Base-by-base conservation (phyloP, 1,140 invertebrate species). In the Brachionus rubens region DNA sequence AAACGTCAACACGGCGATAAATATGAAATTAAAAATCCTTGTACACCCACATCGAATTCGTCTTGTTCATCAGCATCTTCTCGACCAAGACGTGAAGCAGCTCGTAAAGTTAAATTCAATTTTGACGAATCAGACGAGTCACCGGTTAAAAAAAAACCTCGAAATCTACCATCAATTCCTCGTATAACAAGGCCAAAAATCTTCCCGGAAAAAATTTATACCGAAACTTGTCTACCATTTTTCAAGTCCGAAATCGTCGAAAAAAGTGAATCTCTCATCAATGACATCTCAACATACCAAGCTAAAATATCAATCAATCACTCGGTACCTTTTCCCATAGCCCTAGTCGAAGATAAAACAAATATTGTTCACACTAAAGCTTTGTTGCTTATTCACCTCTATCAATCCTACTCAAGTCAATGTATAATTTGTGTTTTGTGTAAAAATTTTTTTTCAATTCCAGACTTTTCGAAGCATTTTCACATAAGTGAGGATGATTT, bases 341-440 rank as follows among this genome's bases (percentile, higher is more conserved):
- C 68, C 9, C 21, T 72, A 33, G 68, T 72, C 46, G 68, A 72
- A 50, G 68, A 72, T 19, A 72, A 72, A 36, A 72, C 46, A 36
- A 72, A 72, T 21, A 40, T 54, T 10, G 68, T 72, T 33, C 36
- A 72, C n/a, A 72, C 68, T 9, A 72, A 72, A 30, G 68, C 68
- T 3, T 46, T 72, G 3, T 21, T 72, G n/a, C 21, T 50, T 14
- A 72, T 72, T 36, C 68, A 72, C n/a, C 26, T 72, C 6, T 72
- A 50, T 46, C 68, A 72, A 30, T 72, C 68, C 28, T 72, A 72
- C 33, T 36, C 28, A 10, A 40, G 30, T 10, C 68, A 43, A 7
- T 72, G 68, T 36, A 72, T 72, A 9, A 50, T 72, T 40, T 72
- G 68, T 72, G 46, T 54, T 21, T 28, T 50, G 0, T 72, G 68